A percentile compares a stretch with the other conserved stretches of the same genome.
Evolutionary conservation across 2,113 vertebrate genomes (phyloP).

Genomic region (Polypterus bichir): DNA sequence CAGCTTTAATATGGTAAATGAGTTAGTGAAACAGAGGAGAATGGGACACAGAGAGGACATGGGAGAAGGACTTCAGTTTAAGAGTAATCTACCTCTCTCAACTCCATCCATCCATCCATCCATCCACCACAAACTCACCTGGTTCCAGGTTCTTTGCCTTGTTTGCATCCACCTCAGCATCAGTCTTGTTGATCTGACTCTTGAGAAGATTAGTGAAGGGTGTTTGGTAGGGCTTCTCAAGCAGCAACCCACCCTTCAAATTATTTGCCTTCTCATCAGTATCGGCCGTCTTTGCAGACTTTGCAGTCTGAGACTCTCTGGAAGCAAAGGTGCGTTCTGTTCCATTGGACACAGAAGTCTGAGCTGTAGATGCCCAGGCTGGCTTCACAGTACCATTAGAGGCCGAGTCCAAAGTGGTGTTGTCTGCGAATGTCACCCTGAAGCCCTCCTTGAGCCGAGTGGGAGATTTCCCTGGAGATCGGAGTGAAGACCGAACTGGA

Average conservation of each 20-base stretch:
- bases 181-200: no score
- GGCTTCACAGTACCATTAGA: background rate
- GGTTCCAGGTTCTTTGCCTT: constrained; percentile 23
- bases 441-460: constrained; percentile 27
- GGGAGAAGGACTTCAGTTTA: no score
- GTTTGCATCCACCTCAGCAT: background rate
- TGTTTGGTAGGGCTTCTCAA: constrained; percentile 3
- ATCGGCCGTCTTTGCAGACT: constrained; percentile 22
- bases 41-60: no score
- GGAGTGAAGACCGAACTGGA: constrained; percentile 25
- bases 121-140: background rate
- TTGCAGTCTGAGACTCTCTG: no score
- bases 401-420: constrained; percentile 23
- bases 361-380: no score
- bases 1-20: no score
- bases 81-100: no score
- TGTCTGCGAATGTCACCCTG: constrained; percentile 37
- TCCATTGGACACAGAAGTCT: no score
- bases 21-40: no score
- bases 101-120: no score
- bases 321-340: no score
- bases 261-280: constrained; percentile 18
- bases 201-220: background rate
- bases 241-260: constrained; percentile 11
- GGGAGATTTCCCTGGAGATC: constrained; percentile 30